These are phyloP conservation scores for Tortrix viridana DNA, from an alignment of 2,888 invertebrate genomes.

Conservation along the genomic window DNA sequence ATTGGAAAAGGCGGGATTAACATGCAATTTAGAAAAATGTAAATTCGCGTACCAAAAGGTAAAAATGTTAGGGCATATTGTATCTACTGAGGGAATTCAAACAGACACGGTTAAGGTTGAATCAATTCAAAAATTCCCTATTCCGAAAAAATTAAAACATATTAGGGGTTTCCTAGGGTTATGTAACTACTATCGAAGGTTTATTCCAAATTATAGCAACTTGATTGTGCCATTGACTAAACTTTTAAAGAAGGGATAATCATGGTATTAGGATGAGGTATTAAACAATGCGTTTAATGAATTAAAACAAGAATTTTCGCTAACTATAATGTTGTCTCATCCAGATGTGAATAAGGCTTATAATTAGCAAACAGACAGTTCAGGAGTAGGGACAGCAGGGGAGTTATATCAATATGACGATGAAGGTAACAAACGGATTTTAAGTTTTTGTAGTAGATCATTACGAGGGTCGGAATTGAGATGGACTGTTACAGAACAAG, in stretches of 20 bases:
- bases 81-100: conserved; percentile 25
- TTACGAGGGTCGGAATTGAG: too few species aligned
- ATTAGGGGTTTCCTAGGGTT: conserved; percentile 43
- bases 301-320: conserved; percentile 30
- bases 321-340: conserved; percentile 25
- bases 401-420: too few species aligned
- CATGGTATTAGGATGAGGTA: conserved; percentile 31
- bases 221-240: conserved; percentile 22
- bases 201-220: conserved; percentile 25
- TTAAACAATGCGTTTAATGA: conserved; percentile 20
- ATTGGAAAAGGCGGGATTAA: conserved; percentile 24
- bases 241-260: conserved; percentile 41
- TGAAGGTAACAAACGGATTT: conserved; percentile 27
- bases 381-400: conserved; percentile 41
- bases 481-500: too few species aligned
- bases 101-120: conserved; percentile 39
- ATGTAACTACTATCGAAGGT: conserved; percentile 26
- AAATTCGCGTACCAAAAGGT: conserved; percentile 26
- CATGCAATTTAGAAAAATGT: conserved; percentile 36
- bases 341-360: conserved; percentile 24
- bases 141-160: conserved; percentile 36
- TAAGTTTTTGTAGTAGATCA: conserved; percentile 44
- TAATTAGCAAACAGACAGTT: conserved; percentile 43
- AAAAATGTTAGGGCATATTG: conserved; percentile 36
- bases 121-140: conserved; percentile 45